phyloP scores from a whole-genome alignment of 2,113 vertebrate genomes.

The Oxyruncus cristatus region DNA sequence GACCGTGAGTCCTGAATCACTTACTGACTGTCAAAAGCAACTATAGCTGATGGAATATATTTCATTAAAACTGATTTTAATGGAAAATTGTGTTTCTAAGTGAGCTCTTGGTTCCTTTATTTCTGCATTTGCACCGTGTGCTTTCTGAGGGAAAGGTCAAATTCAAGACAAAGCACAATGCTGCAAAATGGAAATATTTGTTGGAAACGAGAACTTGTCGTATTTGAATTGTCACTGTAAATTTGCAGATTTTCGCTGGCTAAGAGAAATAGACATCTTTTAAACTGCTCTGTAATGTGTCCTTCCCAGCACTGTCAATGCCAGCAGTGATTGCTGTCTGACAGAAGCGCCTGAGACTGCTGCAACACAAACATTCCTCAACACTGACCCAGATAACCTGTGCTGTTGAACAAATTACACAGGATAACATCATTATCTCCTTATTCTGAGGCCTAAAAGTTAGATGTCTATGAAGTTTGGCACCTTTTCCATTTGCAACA shows the following conservation, averaged over 20 bases:
- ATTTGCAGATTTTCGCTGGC: not conserved
- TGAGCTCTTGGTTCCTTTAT: not conserved
- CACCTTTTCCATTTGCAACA: not conserved
- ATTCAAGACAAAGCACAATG: not conserved
- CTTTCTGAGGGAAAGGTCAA: conserved; percentile 12
- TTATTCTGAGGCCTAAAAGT: not conserved
- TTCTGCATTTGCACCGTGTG: not conserved
- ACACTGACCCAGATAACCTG: conserved; percentile 23
- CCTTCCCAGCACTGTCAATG: conserved; percentile 24
- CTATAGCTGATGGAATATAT: not conserved
- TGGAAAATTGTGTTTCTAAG: not conserved
- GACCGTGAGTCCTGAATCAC: not conserved
- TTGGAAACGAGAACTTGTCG: not conserved
- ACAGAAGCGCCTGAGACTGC: not conserved
- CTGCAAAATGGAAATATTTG: conserved; percentile 31
- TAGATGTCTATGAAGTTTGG: not conserved
- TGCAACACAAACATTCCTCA: not conserved
- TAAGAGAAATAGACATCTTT: conserved; percentile 26
- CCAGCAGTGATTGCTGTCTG: not conserved
- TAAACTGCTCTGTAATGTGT: not conserved
- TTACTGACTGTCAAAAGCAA: not conserved
- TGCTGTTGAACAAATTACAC: conserved; percentile 8
- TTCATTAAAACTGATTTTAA: conserved; percentile 31
- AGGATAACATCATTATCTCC: conserved; percentile 20
- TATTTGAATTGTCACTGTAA: conserved; percentile 37